Evolutionary conservation across 2,113 vertebrate species (phyloP).

Genomic region (Pao palembangensis): DNA sequence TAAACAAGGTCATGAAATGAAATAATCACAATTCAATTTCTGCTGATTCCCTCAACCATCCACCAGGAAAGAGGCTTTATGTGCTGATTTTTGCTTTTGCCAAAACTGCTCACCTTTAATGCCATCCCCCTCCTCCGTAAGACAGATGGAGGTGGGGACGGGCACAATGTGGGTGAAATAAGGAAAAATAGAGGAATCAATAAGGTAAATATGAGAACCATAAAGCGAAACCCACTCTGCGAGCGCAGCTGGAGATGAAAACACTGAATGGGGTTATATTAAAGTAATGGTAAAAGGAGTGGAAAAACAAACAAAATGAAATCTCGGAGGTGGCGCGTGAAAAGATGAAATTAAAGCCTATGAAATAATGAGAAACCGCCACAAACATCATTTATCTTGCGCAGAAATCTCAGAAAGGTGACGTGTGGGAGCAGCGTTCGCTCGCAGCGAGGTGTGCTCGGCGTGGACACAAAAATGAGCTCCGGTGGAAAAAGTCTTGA

Average conservation of each 20-base stretch:
- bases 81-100: conserved; percentile 34
- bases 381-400: conserved; percentile 25
- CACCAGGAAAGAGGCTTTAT: conserved; percentile 79
- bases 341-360: conserved; percentile 45
- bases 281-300: neutral
- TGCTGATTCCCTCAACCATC: conserved; percentile 75
- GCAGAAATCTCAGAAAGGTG: conserved; percentile 14
- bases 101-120: conserved; percentile 18
- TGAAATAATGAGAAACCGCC: conserved; percentile 49
- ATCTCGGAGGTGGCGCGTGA: conserved; percentile 30
- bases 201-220: conserved; percentile 37
- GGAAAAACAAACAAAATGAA: neutral
- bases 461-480: conserved; percentile 14
- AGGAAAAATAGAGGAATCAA: conserved; percentile 45
- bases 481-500: neutral
- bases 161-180: conserved; percentile 7
- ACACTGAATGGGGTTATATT: neutral
- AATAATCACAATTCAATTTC: conserved; percentile 74
- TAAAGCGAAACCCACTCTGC: conserved; percentile 21
- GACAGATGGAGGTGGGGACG: neutral
- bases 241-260: conserved; percentile 41
- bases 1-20: conserved; percentile 94
- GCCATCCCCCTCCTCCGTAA: conserved; percentile 27
- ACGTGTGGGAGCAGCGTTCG: no score
- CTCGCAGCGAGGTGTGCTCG: conserved; percentile 39